These are phyloP conservation scores for Adoxophyes honmai DNA, from an alignment of 1,140 invertebrate species.

Conservation along the genomic window DNA sequence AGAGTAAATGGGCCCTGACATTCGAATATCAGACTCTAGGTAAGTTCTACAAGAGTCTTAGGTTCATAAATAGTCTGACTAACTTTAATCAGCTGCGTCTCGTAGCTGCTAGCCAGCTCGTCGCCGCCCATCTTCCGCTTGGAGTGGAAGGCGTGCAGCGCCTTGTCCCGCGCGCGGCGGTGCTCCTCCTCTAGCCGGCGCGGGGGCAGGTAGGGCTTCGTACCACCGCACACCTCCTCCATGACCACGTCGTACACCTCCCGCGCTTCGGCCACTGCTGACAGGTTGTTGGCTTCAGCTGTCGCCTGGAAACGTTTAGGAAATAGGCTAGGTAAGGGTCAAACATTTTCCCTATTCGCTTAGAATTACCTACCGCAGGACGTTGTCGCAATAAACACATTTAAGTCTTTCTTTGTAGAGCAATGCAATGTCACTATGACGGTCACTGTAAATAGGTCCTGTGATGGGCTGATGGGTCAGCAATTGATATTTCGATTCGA, in stretches of 20 bases:
- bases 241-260: slow-evolving; percentile 92
- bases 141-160: slow-evolving; percentile 79
- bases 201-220: slow-evolving; percentile 91
- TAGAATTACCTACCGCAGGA: no score
- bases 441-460: no score
- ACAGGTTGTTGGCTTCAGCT: slow-evolving; percentile 98
- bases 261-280: slow-evolving; percentile 94
- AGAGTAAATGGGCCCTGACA: no score
- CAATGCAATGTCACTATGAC: no score
- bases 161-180: slow-evolving; percentile 82
- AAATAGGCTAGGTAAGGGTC: no score
- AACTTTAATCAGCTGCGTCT: slow-evolving; percentile 85
- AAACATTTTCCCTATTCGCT: neutral
- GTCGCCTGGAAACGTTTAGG: slow-evolving; percentile 83
- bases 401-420: no score
- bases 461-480: no score
- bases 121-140: slow-evolving; percentile 96
- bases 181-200: slow-evolving; percentile 89
- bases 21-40: no score
- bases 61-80: no score
- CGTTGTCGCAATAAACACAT: no score
- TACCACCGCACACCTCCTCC: slow-evolving; percentile 92
- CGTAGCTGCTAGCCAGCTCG: slow-evolving; percentile 90
- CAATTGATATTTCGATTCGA: no score
- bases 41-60: no score